phyloP scores from a whole-genome alignment of 2,113 vertebrate genomes.

The Tinamus guttatus region DNA sequence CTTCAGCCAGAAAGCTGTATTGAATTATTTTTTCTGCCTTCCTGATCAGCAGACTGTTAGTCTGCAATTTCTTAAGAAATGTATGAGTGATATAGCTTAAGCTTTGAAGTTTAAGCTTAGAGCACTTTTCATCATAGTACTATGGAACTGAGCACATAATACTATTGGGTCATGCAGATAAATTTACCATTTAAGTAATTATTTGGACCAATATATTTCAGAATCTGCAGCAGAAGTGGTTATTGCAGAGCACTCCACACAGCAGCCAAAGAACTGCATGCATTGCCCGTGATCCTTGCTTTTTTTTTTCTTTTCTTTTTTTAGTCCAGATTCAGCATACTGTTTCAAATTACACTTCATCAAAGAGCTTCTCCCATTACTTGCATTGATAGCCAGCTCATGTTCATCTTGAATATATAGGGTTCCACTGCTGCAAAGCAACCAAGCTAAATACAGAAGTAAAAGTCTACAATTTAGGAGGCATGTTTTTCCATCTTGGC shows the following conservation, averaged over 20 bases:
- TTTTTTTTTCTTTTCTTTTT: neutral
- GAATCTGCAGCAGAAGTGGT: neutral
- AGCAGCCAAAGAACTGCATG: neutral
- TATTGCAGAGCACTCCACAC: neutral
- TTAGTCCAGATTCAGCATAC: neutral
- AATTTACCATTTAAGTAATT: neutral
- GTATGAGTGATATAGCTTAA: neutral
- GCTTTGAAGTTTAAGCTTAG: neutral
- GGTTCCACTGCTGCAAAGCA: neutral
- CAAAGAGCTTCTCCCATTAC: neutral
- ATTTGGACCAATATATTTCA: neutral
- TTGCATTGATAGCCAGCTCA: neutral
- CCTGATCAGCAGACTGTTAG: neutral
- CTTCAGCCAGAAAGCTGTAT: neutral
- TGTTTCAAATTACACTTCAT: neutral
- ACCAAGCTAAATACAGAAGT: neutral
- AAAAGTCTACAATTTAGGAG: neutral
- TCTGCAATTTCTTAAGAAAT: neutral
- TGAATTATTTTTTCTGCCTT: constrained; percentile 29
- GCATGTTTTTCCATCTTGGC: neutral
- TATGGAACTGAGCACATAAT: neutral
- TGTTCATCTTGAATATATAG: neutral
- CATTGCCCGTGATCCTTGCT: neutral
- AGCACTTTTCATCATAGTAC: neutral
- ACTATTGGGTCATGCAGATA: neutral